Percentiles rank a stretch among this genome's conserved stretches.
These are phyloP conservation scores for Baryphthengus martii DNA, from an alignment of 2,113 vertebrate species.

Conservation along the genomic window DNA sequence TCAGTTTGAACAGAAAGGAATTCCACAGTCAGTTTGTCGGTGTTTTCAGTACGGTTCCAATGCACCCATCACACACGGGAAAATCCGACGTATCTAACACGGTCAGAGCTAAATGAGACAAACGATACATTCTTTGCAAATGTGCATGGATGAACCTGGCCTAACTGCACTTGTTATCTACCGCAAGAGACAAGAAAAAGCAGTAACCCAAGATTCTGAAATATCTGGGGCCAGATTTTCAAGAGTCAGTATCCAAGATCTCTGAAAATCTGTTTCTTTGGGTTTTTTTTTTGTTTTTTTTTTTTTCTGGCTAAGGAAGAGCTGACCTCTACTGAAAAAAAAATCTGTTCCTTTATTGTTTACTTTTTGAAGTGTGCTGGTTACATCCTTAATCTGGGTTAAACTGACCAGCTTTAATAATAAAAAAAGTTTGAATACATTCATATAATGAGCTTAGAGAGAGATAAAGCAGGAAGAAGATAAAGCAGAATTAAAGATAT, in stretches of 20 bases:
- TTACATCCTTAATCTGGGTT: constrained; percentile 57
- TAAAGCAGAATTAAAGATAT: constrained; percentile 58
- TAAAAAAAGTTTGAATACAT: constrained; percentile 52
- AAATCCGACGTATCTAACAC: neutral
- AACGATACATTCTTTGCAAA: neutral
- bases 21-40: neutral
- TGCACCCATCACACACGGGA: neutral
- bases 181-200: neutral
- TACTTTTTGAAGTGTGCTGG: constrained; percentile 20
- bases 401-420: constrained; percentile 47
- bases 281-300: neutral
- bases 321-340: neutral
- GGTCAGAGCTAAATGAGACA: neutral
- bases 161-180: neutral
- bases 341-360: constrained; percentile 33
- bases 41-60: neutral
- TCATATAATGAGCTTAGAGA: constrained; percentile 54
- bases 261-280: neutral
- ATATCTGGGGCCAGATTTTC: neutral
- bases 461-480: constrained; percentile 58
- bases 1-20: neutral
- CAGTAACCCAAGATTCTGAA: neutral
- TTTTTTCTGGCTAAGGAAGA: neutral
- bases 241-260: neutral
- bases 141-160: neutral